Conservation (phyloP, 2,113 vertebrate species). For the Gymnogyps californianus region DNA sequence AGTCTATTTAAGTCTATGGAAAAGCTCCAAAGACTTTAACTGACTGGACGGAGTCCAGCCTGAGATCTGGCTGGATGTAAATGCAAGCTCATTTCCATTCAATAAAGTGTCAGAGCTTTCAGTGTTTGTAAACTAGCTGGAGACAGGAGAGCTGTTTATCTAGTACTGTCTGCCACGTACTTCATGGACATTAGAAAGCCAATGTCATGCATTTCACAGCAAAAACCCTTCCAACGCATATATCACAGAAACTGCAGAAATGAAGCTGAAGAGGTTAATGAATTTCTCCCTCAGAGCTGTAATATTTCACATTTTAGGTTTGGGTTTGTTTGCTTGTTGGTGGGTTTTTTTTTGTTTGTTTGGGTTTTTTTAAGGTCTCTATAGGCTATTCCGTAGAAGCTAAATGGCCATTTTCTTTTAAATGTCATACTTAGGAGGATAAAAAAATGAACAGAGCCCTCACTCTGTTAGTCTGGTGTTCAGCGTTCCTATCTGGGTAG, state of each 20-base stretch:
- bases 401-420: background rate
- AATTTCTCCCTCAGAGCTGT: background rate
- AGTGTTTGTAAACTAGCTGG: background rate
- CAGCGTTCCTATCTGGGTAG: conserved; percentile 67
- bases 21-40: background rate
- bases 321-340: background rate
- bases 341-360: no score
- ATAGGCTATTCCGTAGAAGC: background rate
- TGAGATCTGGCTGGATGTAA: background rate
- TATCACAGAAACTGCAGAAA: background rate
- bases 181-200: background rate
- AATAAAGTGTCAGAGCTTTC: background rate
- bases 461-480: conserved; percentile 79
- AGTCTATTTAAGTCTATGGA: background rate
- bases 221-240: background rate
- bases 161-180: background rate
- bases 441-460: background rate
- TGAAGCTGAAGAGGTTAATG: background rate
- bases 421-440: background rate
- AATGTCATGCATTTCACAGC: background rate
- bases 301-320: background rate
- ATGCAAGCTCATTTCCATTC: background rate
- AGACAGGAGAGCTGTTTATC: background rate
- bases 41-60: background rate
- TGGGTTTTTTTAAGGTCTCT: background rate